Conservation (phyloP, 2,888 invertebrate species). For the Danaus chrysippus region DNA sequence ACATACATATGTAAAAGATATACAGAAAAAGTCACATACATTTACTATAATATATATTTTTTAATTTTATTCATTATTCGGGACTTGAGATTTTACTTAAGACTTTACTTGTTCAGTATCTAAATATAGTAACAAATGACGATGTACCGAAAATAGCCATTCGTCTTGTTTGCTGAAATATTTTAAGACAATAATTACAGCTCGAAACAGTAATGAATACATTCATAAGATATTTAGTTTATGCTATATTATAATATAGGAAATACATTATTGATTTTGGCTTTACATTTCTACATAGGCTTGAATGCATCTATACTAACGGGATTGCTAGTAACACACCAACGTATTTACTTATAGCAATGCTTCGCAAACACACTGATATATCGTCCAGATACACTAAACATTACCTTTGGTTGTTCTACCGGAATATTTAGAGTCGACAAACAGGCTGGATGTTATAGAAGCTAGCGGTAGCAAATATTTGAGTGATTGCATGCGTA, state of each 20-base stretch:
- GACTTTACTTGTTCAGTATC: no score
- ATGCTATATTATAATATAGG: background rate
- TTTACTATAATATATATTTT: no score
- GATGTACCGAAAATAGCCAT: no score
- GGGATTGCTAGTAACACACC: slow-evolving; percentile 22
- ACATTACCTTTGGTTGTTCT: slow-evolving; percentile 49
- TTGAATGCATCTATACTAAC: slow-evolving; percentile 25
- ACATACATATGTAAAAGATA: no score
- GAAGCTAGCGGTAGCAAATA: slow-evolving; percentile 50
- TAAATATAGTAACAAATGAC: no score
- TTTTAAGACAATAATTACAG: no score
- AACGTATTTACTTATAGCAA: slow-evolving; percentile 35
- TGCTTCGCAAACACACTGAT: slow-evolving; percentile 34
- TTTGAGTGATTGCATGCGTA: slow-evolving; percentile 56
- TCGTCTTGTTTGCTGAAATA: no score
- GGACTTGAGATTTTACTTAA: no score
- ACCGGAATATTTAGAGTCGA: slow-evolving; percentile 37
- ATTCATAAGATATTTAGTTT: background rate
- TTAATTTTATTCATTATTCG: no score
- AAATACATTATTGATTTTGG: background rate
- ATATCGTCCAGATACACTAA: slow-evolving; percentile 38
- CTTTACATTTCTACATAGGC: slow-evolving; percentile 14
- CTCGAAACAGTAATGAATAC: background rate
- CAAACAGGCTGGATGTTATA: slow-evolving; percentile 38
- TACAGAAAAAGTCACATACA: no score